Evolutionary conservation across 1,140 invertebrate species (phyloP).

Genomic region (Lepidurus packardi): DNA sequence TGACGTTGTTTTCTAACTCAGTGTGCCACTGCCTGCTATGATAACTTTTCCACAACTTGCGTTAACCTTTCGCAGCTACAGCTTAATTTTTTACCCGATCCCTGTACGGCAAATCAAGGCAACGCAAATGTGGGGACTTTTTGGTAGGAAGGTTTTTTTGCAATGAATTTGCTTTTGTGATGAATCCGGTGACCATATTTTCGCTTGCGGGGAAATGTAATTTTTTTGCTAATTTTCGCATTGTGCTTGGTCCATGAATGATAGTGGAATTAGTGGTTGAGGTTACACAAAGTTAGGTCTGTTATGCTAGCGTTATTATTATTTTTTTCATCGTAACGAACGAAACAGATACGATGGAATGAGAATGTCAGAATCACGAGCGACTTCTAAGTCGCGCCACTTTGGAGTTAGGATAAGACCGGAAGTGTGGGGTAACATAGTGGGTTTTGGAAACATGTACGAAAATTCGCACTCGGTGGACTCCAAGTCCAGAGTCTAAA

Average conservation of each 20-base stretch:
- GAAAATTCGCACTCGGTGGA: conserved; percentile 10
- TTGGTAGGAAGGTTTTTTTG: conserved; percentile 4
- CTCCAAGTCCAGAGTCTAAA: conserved; percentile 12
- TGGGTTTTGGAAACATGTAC: not conserved
- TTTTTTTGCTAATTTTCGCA: not conserved
- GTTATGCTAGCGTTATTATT: conserved; percentile 9
- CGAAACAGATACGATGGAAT: not conserved
- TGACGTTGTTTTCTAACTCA: conserved; percentile 19
- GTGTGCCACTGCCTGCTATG: conserved; percentile 20
- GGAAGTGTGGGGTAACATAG: conserved; percentile 5
- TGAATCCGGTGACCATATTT: conserved; percentile 12
- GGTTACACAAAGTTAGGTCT: not conserved
- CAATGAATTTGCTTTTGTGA: conserved; percentile 19
- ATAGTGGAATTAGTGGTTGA: not conserved
- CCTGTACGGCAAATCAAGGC: not conserved
- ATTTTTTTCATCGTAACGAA: not conserved
- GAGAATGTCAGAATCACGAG: conserved; percentile 14
- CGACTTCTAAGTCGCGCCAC: not conserved
- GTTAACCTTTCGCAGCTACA: conserved; percentile 19
- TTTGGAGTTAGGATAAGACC: not conserved
- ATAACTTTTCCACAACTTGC: conserved; percentile 19
- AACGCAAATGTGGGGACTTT: not conserved
- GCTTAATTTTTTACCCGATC: conserved; percentile 7
- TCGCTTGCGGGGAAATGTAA: not conserved
- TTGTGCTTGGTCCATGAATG: conserved; percentile 7